phyloP scores from a whole-genome alignment of 2,888 invertebrate species.

The Drosophila austrosaltans region DNA sequence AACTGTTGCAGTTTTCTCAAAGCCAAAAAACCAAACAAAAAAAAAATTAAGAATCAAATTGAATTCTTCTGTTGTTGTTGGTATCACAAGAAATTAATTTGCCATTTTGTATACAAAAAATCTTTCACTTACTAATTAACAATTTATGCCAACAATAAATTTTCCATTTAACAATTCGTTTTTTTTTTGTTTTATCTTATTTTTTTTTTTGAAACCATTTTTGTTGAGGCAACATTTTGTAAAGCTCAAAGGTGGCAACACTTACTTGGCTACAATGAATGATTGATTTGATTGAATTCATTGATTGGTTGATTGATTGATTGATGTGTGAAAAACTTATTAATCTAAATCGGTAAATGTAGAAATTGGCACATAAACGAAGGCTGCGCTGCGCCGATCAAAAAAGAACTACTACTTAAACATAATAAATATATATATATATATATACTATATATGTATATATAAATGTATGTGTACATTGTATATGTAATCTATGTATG shows the following conservation, averaged over 20 bases:
- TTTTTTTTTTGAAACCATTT: slow-evolving; percentile 71
- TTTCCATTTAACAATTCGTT: slow-evolving; percentile 26
- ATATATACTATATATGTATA: slow-evolving; percentile 32
- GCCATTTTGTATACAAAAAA: slow-evolving; percentile 35
- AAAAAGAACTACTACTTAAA: slow-evolving; percentile 66
- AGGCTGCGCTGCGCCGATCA: slow-evolving; percentile 73
- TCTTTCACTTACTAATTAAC: slow-evolving; percentile 59
- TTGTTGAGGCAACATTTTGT: slow-evolving; percentile 80
- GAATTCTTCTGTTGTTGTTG: slow-evolving; percentile 25
- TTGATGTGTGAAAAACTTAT: slow-evolving; percentile 41
- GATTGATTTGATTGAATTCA: slow-evolving; percentile 15
- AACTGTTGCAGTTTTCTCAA: slow-evolving; percentile 62
- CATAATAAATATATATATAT: slow-evolving; percentile 45
- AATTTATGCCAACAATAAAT: slow-evolving; percentile 62
- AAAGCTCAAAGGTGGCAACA: slow-evolving; percentile 80
- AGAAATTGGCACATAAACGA: slow-evolving; percentile 74
- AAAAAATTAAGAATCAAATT: slow-evolving; percentile 25
- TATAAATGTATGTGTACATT: slow-evolving; percentile 32
- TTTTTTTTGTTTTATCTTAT: slow-evolving; percentile 54
- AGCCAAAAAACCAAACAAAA: slow-evolving; percentile 1
- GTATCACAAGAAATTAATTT: slow-evolving; percentile 74
- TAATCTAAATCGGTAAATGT: slow-evolving; percentile 52
- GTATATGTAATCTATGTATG: slow-evolving; percentile 42
- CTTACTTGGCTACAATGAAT: slow-evolving; percentile 55
- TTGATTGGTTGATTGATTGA: slow-evolving; percentile 27